phyloP scores from a whole-genome alignment of 2,888 invertebrate species.

The Rotaria magnacalcarata region DNA sequence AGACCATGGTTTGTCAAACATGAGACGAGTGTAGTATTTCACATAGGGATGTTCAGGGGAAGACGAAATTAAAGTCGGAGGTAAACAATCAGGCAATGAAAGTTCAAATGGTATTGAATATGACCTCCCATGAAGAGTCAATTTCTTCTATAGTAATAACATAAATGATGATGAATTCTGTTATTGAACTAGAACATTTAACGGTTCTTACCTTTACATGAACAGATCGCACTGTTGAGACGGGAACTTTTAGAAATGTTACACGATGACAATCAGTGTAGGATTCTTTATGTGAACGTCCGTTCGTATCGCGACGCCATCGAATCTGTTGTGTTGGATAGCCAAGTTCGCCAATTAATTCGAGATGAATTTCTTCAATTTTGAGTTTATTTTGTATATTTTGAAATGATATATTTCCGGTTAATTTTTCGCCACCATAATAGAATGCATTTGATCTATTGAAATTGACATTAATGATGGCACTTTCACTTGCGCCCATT shows the following conservation, averaged over 20 bases:
- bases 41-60: background rate
- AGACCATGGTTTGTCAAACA: slow-evolving; percentile 10
- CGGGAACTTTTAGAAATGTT: background rate
- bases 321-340: background rate
- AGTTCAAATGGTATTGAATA: background rate
- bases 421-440: background rate
- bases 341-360: background rate
- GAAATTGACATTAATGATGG: background rate
- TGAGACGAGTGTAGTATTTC: background rate
- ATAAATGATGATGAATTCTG: no score
- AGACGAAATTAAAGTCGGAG: background rate
- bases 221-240: background rate
- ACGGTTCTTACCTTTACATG: background rate
- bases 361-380: background rate
- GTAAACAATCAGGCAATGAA: background rate
- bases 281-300: background rate
- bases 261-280: background rate
- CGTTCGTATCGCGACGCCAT: background rate
- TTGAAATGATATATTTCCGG: background rate
- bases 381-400: background rate
- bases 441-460: background rate
- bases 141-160: background rate
- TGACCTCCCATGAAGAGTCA: background rate
- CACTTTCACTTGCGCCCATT: slow-evolving; percentile 7
- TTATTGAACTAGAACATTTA: background rate